Conservation (phyloP, 2,113 vertebrate genomes). For the Hiodon tergisus region DNA sequence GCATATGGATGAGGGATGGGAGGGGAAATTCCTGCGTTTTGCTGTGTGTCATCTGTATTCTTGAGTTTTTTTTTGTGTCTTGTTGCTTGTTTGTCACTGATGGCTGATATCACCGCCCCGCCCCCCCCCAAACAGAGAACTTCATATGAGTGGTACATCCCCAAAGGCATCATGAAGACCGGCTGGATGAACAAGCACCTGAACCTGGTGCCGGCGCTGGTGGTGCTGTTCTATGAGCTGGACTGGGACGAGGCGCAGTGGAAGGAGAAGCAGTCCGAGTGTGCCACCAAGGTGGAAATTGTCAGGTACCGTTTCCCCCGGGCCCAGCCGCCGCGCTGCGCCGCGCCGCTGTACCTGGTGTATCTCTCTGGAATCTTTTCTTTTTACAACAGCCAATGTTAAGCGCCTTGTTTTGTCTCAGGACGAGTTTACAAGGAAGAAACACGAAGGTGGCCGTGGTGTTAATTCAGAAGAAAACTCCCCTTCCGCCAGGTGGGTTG, state of each 20-base stretch:
- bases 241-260: constrained; percentile 97
- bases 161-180: constrained; percentile 94
- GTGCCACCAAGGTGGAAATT: constrained; percentile 93
- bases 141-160: constrained; percentile 98
- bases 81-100: too few relatives aligned
- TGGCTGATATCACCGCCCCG: neutral
- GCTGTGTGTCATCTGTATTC: too few relatives aligned
- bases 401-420: constrained; percentile 41
- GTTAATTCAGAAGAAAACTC: constrained; percentile 97
- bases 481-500: constrained; percentile 84
- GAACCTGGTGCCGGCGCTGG: constrained; percentile 89
- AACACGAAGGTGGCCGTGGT: constrained; percentile 98
- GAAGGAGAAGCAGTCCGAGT: constrained; percentile 96
- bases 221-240: constrained; percentile 94
- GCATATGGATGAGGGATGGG: constrained; percentile 11
- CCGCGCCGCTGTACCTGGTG: neutral
- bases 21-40: too few relatives aligned
- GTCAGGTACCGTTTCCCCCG: constrained; percentile 69
- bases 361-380: neutral
- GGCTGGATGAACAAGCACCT: constrained; percentile 99
- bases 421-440: constrained; percentile 92
- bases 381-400: neutral
- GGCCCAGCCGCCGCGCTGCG: neutral
- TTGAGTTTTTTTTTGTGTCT: too few relatives aligned
- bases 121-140: constrained; percentile 67